Conservation (phyloP, 2,113 vertebrate genomes). For the Pterocles burchelli region DNA sequence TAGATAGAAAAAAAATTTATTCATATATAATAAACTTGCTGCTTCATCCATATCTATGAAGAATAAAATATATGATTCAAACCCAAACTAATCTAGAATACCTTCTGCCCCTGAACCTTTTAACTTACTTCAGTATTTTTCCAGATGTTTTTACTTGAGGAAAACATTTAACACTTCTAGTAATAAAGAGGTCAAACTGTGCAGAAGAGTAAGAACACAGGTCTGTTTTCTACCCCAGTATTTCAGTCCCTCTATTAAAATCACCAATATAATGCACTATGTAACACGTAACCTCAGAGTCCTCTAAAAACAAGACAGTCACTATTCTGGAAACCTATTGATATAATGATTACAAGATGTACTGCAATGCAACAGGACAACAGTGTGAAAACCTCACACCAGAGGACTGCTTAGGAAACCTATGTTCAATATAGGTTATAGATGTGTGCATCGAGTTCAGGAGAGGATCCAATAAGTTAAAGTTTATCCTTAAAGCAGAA, state of each 20-base stretch:
- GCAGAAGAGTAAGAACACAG: neutral
- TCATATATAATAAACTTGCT: neutral
- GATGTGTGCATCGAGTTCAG: fast-evolving
- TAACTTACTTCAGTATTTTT: neutral
- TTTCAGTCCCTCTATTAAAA: neutral
- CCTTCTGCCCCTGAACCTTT: neutral
- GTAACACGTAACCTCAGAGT: neutral
- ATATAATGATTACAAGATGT: neutral
- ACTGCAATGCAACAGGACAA: neutral
- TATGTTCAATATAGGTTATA: fast-evolving
- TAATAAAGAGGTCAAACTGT: neutral
- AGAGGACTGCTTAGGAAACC: neutral
- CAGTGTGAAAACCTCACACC: neutral
- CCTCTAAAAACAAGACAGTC: neutral
- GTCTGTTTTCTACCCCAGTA: neutral
- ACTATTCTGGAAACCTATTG: neutral
- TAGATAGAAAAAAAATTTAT: neutral
- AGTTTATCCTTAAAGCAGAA: neutral
- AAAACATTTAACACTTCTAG: neutral
- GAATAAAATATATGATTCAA: neutral
- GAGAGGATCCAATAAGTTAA: fast-evolving
- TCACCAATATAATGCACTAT: too few species aligned
- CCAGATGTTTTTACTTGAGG: neutral
- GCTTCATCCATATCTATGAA: neutral
- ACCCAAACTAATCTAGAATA: neutral